These are phyloP conservation scores for Channa striata DNA, from an alignment of 2,797 vertebrate species.

Conservation along the genomic window DNA sequence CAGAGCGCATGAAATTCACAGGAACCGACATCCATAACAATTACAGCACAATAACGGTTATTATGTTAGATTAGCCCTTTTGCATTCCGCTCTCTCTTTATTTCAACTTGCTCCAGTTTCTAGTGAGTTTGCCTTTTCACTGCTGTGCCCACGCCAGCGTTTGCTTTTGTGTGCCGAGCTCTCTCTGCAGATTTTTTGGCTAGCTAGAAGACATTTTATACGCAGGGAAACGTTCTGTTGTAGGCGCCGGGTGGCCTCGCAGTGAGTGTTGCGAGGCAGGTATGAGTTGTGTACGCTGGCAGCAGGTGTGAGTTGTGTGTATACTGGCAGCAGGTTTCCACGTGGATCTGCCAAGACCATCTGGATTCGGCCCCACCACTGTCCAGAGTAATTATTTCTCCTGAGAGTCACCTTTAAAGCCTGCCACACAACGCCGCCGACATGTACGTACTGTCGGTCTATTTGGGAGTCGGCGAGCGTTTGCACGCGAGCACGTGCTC, in stretches of 20 bases:
- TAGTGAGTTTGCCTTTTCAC: slow-evolving; percentile 16
- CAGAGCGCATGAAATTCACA: not conserved
- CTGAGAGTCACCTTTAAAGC: slow-evolving; percentile 48
- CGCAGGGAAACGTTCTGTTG: slow-evolving; percentile 36
- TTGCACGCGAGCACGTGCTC: not conserved
- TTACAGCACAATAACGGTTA: slow-evolving; percentile 28
- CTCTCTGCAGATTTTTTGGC: slow-evolving; percentile 50
- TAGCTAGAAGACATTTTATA: slow-evolving; percentile 33
- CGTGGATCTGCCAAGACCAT: slow-evolving; percentile 67
- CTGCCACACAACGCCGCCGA: slow-evolving; percentile 18
- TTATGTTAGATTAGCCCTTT: slow-evolving; percentile 29
- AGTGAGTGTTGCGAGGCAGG: slow-evolving; percentile 27
- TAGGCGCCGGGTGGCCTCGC: slow-evolving; percentile 42
- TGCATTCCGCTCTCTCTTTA: slow-evolving; percentile 8
- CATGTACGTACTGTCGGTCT: slow-evolving; percentile 21
- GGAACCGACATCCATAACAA: slow-evolving; percentile 17
- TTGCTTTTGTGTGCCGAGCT: slow-evolving; percentile 33
- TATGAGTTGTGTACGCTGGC: slow-evolving; percentile 63
- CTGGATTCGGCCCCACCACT: slow-evolving; percentile 68
- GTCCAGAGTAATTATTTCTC: slow-evolving; percentile 77
- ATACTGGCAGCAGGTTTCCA: slow-evolving; percentile 62
- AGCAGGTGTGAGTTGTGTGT: slow-evolving; percentile 60
- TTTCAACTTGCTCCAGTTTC: slow-evolving; percentile 29
- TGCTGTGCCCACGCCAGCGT: slow-evolving; percentile 13
- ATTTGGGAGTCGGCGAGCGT: slow-evolving; percentile 17